Percentiles rank a stretch among this genome's conserved stretches.
These are phyloP conservation scores for Hirtodrosophila histrioides DNA, from an alignment of 2,888 invertebrate genomes.

Conservation along the genomic window DNA sequence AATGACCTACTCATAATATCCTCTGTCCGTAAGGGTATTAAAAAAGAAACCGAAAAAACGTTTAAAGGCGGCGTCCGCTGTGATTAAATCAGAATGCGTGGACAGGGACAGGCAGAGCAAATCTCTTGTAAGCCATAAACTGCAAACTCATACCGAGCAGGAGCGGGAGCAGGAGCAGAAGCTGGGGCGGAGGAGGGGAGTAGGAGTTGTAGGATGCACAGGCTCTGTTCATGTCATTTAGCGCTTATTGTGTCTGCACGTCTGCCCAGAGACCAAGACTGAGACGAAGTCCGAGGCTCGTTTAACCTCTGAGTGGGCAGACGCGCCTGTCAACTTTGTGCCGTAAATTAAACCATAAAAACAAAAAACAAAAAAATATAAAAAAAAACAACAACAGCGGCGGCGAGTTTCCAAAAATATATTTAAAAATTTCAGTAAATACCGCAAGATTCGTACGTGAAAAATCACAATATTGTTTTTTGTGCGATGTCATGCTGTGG, in stretches of 20 bases:
- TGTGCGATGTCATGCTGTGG: slow-evolving; percentile 70
- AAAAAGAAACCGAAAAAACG: slow-evolving; percentile 47
- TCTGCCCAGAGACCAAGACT: slow-evolving; percentile 40
- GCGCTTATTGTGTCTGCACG: slow-evolving; percentile 77
- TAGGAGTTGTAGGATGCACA: slow-evolving; percentile 9
- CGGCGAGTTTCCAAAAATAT: slow-evolving; percentile 51
- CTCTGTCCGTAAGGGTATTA: slow-evolving; percentile 29
- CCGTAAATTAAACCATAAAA: slow-evolving; percentile 75
- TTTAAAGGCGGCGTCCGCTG: slow-evolving; percentile 63
- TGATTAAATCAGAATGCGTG: slow-evolving; percentile 72
- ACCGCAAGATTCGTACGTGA: slow-evolving; percentile 44
- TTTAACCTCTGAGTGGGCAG: slow-evolving; percentile 68
- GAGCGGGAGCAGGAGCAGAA: slow-evolving; percentile 31
- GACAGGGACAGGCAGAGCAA: slow-evolving; percentile 66
- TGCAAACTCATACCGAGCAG: slow-evolving; percentile 74
- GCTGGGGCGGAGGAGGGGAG: slow-evolving; percentile 11
- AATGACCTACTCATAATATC: background rate
- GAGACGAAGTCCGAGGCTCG: slow-evolving; percentile 35
- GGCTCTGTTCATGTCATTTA: slow-evolving; percentile 68
- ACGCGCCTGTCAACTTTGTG: slow-evolving; percentile 68
- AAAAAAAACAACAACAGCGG: slow-evolving; percentile 1
- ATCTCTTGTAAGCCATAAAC: slow-evolving; percentile 71
- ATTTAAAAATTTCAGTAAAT: slow-evolving; percentile 48
- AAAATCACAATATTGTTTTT: slow-evolving; percentile 64
- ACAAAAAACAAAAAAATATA: slow-evolving; percentile 22